A percentile compares a stretch with the other conserved stretches of the same genome.
Conservation (phyloP, 1,140 invertebrate genomes). For the Latrodectus geometricus region DNA sequence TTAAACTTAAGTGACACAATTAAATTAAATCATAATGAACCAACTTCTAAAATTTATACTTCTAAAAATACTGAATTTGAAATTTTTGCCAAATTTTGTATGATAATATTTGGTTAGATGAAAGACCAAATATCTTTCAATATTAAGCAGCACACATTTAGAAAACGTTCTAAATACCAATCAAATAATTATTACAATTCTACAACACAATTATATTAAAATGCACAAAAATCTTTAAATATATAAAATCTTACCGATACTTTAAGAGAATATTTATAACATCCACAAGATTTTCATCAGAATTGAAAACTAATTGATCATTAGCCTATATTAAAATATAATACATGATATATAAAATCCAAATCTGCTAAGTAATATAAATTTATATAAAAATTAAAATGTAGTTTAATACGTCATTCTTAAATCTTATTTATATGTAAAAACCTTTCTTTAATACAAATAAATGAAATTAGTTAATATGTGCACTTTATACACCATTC, state of each 20-base stretch:
- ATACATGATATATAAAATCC: neutral
- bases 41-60: too few species aligned
- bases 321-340: neutral
- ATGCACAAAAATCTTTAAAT: neutral
- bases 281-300: slow-evolving; percentile 8
- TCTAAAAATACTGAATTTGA: too few species aligned
- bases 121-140: neutral
- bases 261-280: slow-evolving; percentile 12
- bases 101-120: neutral
- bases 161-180: neutral
- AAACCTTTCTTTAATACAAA: too few species aligned
- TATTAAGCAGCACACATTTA: neutral
- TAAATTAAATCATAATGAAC: too few species aligned
- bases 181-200: neutral
- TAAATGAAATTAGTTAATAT: too few species aligned
- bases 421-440: too few species aligned
- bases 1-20: too few species aligned
- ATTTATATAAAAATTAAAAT: too few species aligned
- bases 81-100: neutral
- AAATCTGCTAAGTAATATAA: too few species aligned
- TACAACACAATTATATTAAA: neutral
- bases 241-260: slow-evolving; percentile 5
- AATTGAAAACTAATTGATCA: neutral
- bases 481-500: too few species aligned
- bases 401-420: too few species aligned